Evolutionary conservation across 2,113 vertebrate species (phyloP).

Genomic region (Ranitomeya variabilis): DNA sequence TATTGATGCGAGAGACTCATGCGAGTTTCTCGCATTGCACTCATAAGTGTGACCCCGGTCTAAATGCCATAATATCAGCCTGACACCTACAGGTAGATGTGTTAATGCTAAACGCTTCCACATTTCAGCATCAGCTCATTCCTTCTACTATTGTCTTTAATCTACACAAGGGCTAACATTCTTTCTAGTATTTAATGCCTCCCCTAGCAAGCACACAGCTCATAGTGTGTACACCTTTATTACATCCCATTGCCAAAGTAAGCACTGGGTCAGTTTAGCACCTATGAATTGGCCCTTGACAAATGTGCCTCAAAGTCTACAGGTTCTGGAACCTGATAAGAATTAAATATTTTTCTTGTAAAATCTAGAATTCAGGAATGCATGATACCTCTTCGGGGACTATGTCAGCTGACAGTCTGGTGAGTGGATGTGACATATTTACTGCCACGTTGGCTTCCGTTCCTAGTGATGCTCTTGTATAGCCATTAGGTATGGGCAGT

Average conservation of each 20-base stretch:
- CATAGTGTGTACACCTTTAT: constrained; percentile 24
- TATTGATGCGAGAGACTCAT: too few species aligned
- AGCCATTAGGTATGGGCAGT: constrained; percentile 46
- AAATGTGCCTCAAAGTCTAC: constrained; percentile 30
- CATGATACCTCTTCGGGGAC: constrained; percentile 24
- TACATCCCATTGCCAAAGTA: constrained; percentile 8
- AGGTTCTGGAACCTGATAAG: constrained; percentile 37
- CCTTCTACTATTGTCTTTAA: not conserved
- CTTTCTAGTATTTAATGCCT: not conserved
- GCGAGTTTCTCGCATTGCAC: too few species aligned
- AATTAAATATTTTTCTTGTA: constrained; percentile 49
- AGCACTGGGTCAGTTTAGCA: constrained; percentile 37
- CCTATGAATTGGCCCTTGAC: constrained; percentile 33
- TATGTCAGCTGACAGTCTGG: constrained; percentile 36
- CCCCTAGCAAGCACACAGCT: not conserved
- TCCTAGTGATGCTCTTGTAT: constrained; percentile 50
- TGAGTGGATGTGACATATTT: constrained; percentile 56
- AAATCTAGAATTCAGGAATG: constrained; percentile 33
- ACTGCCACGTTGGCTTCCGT: constrained; percentile 47
- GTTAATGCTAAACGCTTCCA: not conserved
- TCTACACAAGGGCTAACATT: not conserved
- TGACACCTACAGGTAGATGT: not conserved
- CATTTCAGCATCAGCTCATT: not conserved
- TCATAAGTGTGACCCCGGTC: too few species aligned
- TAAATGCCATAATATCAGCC: not conserved